Evolutionary conservation across 2,113 vertebrate genomes (phyloP).

Genomic region (Silurus glanis): DNA sequence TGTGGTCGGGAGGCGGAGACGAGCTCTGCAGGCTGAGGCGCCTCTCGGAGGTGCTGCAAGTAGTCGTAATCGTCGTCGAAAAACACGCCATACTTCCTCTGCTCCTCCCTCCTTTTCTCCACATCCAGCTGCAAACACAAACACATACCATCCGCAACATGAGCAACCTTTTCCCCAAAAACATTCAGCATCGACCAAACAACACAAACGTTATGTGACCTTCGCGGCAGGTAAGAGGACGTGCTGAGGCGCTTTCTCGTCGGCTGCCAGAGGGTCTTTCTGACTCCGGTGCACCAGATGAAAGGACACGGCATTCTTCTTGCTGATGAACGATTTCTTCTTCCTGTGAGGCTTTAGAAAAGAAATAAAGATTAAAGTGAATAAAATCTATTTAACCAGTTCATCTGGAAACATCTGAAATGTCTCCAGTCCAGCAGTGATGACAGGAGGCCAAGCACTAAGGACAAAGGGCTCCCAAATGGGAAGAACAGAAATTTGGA

Average conservation of each 20-base stretch:
- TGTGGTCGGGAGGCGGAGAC: conserved; percentile 63
- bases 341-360: conserved; percentile 86
- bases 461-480: not conserved
- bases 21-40: conserved; percentile 74
- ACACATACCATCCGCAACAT: not conserved
- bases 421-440: not conserved
- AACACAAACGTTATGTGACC: conserved; percentile 50
- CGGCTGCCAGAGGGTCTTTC: conserved; percentile 88
- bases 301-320: conserved; percentile 94
- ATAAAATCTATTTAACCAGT: not conserved
- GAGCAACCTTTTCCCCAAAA: not conserved
- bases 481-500: not conserved
- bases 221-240: conserved; percentile 81
- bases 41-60: conserved; percentile 91
- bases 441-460: not conserved
- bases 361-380: not conserved
- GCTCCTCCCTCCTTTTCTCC: conserved; percentile 81
- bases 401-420: not conserved
- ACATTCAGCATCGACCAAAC: not conserved
- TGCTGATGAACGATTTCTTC: conserved; percentile 94
- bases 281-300: conserved; percentile 96
- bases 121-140: conserved; percentile 61
- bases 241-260: conserved; percentile 92
- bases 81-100: conserved; percentile 89
- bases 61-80: conserved; percentile 97